Conservation (phyloP, 2,888 invertebrate species). For the Neocrepidodera transversa region DNA sequence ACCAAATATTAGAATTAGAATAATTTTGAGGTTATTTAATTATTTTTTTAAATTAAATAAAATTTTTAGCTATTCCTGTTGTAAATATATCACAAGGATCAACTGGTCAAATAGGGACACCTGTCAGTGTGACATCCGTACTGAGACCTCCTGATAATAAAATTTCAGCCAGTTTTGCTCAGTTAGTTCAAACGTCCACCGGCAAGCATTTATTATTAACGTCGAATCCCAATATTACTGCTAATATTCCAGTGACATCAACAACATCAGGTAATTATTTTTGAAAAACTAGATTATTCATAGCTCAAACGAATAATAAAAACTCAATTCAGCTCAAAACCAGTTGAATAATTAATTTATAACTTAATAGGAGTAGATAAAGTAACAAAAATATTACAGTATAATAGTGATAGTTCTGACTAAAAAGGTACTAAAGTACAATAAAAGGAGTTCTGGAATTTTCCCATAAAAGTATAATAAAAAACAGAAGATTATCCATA, state of each 20-base stretch:
- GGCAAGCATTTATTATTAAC: slow-evolving; percentile 75
- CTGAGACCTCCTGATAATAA: slow-evolving; percentile 56
- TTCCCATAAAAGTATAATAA: no score
- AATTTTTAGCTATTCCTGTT: slow-evolving; percentile 61
- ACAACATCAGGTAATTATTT: slow-evolving; percentile 50
- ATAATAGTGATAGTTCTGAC: no score
- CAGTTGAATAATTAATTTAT: no score
- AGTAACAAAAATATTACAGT: no score
- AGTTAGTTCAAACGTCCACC: slow-evolving; percentile 74
- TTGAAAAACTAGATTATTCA: no score
- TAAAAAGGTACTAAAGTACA: no score
- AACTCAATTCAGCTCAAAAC: no score
- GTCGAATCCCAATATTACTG: slow-evolving; percentile 59
- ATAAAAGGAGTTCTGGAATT: no score
- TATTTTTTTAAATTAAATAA: slow-evolving; percentile 5
- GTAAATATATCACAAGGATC: slow-evolving; percentile 51
- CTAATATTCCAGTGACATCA: slow-evolving; percentile 56
- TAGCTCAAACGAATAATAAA: no score
- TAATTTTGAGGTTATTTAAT: slow-evolving; percentile 7
- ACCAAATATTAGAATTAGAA: no score
- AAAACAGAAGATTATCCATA: no score
- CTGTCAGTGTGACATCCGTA: slow-evolving; percentile 53
- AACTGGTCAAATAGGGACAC: slow-evolving; percentile 46
- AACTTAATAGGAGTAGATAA: no score
- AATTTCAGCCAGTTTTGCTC: slow-evolving; percentile 63